Conservation (phyloP, 2,888 invertebrate species). For the Buathra laborator region DNA sequence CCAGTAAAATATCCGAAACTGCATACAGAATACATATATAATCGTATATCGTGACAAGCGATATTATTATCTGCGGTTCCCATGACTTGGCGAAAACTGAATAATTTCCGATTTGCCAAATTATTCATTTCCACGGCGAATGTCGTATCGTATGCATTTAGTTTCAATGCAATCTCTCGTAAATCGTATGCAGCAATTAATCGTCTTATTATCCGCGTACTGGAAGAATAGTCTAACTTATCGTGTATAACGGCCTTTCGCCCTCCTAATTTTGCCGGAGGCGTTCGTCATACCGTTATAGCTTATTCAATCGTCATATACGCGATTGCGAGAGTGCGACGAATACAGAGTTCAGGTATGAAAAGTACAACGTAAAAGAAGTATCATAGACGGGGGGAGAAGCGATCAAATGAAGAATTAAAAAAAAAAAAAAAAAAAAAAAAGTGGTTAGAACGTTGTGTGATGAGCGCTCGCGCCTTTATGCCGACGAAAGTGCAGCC, state of each 20-base stretch:
- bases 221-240: background rate
- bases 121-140: background rate
- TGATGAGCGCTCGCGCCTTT: slow-evolving; percentile 13
- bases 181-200: background rate
- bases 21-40: background rate
- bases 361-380: too few species aligned
- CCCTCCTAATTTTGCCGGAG: too few species aligned
- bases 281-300: too few species aligned
- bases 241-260: too few species aligned
- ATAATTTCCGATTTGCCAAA: background rate
- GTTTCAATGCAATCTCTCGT: background rate
- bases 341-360: too few species aligned
- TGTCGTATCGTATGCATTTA: background rate
- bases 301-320: too few species aligned
- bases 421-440: too few species aligned
- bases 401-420: too few species aligned
- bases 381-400: too few species aligned
- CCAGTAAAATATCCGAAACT: background rate
- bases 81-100: slow-evolving; percentile 12
- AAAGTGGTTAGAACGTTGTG: background rate
- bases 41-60: slow-evolving; percentile 22
- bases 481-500: slow-evolving; percentile 72
- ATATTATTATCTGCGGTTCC: slow-evolving; percentile 25
- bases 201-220: background rate
- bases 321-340: too few species aligned